A percentile compares a stretch with the other conserved stretches of the same genome.
Evolutionary conservation across 2,888 invertebrate species (phyloP).

Genomic region (Tineola bisselliella): DNA sequence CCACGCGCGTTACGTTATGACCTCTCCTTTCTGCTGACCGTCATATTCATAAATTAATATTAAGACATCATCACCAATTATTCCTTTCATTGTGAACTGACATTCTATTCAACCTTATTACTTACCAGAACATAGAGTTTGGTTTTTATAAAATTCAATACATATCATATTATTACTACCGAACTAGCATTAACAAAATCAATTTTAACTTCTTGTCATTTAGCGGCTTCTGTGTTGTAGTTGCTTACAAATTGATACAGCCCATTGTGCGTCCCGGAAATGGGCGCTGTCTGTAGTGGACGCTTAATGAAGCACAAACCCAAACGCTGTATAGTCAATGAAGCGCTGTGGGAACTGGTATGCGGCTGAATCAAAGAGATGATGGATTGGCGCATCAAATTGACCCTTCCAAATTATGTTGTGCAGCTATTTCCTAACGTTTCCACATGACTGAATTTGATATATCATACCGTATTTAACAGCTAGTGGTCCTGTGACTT

Average conservation of each 20-base stretch:
- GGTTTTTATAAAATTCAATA: no score
- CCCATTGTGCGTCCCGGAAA: constrained; percentile 38
- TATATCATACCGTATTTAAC: not conserved
- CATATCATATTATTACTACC: no score
- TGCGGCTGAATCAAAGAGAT: constrained; percentile 14
- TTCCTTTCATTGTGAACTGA: constrained; percentile 16
- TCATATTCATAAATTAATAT: constrained; percentile 50
- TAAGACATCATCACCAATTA: constrained; percentile 51
- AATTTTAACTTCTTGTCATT: not conserved
- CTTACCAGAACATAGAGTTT: no score
- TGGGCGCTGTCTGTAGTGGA: constrained; percentile 39
- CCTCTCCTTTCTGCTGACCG: constrained; percentile 20
- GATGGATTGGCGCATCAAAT: constrained; percentile 10
- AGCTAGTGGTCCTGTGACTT: not conserved
- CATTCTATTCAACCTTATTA: no score
- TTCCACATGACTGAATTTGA: not conserved
- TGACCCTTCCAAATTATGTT: constrained; percentile 6
- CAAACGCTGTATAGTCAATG: constrained; percentile 32
- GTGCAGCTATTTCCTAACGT: constrained; percentile 1
- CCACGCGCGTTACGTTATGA: constrained; percentile 4
- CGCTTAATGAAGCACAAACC: constrained; percentile 45
- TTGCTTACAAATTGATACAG: not conserved
- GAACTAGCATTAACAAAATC: not conserved
- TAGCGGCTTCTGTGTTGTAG: not conserved
- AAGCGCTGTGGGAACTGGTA: constrained; percentile 39